Percentiles rank a stretch among this genome's conserved stretches.
Evolutionary conservation across 2,113 vertebrate genomes (phyloP).

Genomic region (Paradoxurus hermaphroditus): DNA sequence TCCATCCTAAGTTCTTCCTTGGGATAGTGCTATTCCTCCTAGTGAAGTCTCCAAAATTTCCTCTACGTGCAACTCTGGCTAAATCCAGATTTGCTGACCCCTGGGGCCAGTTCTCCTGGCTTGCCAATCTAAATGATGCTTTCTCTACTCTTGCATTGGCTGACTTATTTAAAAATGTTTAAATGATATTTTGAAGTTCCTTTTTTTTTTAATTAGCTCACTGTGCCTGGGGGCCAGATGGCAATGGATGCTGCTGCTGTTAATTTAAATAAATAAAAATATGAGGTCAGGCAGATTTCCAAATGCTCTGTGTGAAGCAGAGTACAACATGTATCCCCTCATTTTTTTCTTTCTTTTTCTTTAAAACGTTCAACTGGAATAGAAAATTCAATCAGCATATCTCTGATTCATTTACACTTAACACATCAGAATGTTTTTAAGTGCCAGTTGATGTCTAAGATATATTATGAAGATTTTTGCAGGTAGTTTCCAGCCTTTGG

Average conservation of each 20-base stretch:
- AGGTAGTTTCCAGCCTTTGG: not conserved
- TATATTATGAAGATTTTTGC: not conserved
- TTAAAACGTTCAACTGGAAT: not conserved
- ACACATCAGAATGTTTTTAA: not conserved
- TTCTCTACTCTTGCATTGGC: not conserved
- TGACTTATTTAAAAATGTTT: slow-evolving; percentile 59
- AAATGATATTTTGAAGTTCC: slow-evolving; percentile 48
- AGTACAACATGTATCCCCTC: not conserved
- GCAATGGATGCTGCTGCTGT: not conserved
- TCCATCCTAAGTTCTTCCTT: not conserved
- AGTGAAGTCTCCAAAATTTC: not conserved
- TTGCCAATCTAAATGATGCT: not conserved
- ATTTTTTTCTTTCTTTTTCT: not conserved
- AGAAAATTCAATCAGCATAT: not conserved
- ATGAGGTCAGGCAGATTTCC: slow-evolving; percentile 49
- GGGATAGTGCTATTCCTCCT: not conserved
- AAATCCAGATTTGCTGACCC: not conserved
- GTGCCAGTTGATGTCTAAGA: not conserved
- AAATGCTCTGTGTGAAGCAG: slow-evolving; percentile 30
- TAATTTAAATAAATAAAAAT: slow-evolving; percentile 66
- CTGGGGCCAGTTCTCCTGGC: not conserved
- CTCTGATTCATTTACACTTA: slow-evolving; percentile 5
- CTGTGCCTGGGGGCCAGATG: slow-evolving; percentile 29
- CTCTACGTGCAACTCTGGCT: not conserved
- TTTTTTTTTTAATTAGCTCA: slow-evolving; percentile 1